Evolutionary conservation across 2,797 vertebrate species (phyloP).

Genomic region (Sciaenops ocellatus): DNA sequence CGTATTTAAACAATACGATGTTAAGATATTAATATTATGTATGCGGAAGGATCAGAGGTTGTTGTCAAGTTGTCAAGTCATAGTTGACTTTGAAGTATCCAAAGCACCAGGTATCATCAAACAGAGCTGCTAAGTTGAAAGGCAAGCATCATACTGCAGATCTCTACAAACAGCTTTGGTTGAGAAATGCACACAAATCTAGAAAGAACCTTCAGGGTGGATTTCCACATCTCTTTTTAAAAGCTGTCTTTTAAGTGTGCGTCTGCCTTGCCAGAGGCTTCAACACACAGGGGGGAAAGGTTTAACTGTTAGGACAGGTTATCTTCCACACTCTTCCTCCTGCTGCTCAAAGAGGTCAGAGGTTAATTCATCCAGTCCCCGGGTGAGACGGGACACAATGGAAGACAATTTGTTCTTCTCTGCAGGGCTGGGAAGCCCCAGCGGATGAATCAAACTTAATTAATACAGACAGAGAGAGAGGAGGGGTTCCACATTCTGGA

Average conservation of each 20-base stretch:
- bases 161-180: slow-evolving; percentile 1
- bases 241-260: slow-evolving; percentile 23
- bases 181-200: slow-evolving; percentile 6
- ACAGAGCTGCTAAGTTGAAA: slow-evolving; percentile 9
- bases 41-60: background rate
- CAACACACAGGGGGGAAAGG: slow-evolving; percentile 29
- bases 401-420: slow-evolving; percentile 72
- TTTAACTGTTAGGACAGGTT: slow-evolving; percentile 52
- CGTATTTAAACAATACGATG: background rate
- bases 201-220: slow-evolving; percentile 21
- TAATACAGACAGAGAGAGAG: slow-evolving; percentile 46
- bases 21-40: background rate
- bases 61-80: background rate
- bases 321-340: slow-evolving; percentile 62
- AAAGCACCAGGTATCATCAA: slow-evolving; percentile 8
- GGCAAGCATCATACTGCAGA: background rate
- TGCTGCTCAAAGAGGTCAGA: slow-evolving; percentile 60
- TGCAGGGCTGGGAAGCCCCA: slow-evolving; percentile 42
- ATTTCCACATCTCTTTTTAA: slow-evolving; percentile 37
- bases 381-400: slow-evolving; percentile 66
- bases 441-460: slow-evolving; percentile 63
- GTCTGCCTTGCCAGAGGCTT: slow-evolving; percentile 23
- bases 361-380: slow-evolving; percentile 74
- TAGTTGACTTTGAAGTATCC: background rate
- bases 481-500: slow-evolving; percentile 28